Evolutionary conservation across 2,113 vertebrate genomes (phyloP).

Genomic region (Cyrtonyx montezumae): DNA sequence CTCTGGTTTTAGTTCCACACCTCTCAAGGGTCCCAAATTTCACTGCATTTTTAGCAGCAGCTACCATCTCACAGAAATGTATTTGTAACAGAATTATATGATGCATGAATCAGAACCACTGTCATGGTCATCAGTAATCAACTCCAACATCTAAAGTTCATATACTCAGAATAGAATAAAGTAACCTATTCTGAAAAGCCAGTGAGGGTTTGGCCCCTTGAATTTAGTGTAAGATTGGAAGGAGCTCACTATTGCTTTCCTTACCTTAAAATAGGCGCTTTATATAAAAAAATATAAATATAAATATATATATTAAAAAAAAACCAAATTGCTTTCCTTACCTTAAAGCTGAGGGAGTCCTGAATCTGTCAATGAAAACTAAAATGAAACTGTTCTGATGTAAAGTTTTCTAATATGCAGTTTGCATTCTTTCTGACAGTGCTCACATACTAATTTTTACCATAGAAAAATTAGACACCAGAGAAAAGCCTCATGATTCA

Average conservation of each 20-base stretch:
- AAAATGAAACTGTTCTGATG: background rate
- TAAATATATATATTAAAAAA: too few relatives aligned
- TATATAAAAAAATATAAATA: too few relatives aligned
- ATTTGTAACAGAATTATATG: accelerated
- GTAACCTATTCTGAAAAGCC: background rate
- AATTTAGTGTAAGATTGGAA: background rate
- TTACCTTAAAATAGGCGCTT: too few relatives aligned
- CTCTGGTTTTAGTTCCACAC: background rate
- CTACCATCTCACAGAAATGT: background rate
- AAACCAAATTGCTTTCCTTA: background rate
- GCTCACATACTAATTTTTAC: background rate
- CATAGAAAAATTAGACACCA: background rate
- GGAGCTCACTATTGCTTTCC: background rate
- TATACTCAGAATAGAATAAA: background rate
- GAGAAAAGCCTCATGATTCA: background rate
- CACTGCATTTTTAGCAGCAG: background rate
- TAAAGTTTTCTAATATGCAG: background rate
- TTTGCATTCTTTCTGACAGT: background rate
- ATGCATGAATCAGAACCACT: background rate
- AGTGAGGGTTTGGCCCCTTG: background rate
- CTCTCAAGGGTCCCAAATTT: background rate
- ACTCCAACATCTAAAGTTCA: background rate
- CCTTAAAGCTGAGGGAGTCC: background rate
- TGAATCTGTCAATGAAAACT: background rate
- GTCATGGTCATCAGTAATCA: background rate